Evolutionary conservation across 2,888 invertebrate genomes (phyloP), one percentile per base, ranked within the genome.

Genomic region (Diloba caeruleocephala): DNA sequence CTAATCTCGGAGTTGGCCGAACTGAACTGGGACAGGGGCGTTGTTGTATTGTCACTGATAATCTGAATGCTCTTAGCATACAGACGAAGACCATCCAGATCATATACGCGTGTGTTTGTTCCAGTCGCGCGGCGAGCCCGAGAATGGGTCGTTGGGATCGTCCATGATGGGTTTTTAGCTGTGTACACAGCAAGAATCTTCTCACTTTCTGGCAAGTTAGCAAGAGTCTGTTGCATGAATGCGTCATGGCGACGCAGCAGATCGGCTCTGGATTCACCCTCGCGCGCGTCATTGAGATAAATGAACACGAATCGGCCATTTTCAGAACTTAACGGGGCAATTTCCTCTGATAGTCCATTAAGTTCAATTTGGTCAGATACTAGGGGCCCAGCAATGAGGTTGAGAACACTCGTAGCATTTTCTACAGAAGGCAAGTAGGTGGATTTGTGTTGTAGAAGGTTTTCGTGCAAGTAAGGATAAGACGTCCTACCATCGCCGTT

Each of bases 391-490:
- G 92, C 88, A 4, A 95, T 72, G 19, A 92, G 85, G 62, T 94
- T 91, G 26, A 97, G 71, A 0, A 94, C 94, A 1, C 87, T 84
- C 8, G 95, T 54, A 0, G 96, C 94, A 53, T 94, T 92, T 33
- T 95, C 92, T 0, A 97, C 97, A 13, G 94, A 93, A 6, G 96
- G 94, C 42, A 95, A 85, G 78, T 96, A 96, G 0, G 93, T 84
- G 14, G 92, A 76, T 0, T 84, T 69, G 0, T 67, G 68, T 1
- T 21, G 21, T 7, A 21, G 21, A 9, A 90, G 76, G 19, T 89
- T 79, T 0, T 79, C 63, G 6, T 84, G 84, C 10, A 95, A 76
- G 66, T 87, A 92, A 1, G 92, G 85, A 64, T 85, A 93, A 0
- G 84, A 73, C 0, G 84, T 79, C n/a, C 83, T 71, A 2, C 91